These are phyloP conservation scores for Astreopora myriophthalma DNA, from an alignment of 64 coral and sea anemone genomes.

Conservation along the genomic window DNA sequence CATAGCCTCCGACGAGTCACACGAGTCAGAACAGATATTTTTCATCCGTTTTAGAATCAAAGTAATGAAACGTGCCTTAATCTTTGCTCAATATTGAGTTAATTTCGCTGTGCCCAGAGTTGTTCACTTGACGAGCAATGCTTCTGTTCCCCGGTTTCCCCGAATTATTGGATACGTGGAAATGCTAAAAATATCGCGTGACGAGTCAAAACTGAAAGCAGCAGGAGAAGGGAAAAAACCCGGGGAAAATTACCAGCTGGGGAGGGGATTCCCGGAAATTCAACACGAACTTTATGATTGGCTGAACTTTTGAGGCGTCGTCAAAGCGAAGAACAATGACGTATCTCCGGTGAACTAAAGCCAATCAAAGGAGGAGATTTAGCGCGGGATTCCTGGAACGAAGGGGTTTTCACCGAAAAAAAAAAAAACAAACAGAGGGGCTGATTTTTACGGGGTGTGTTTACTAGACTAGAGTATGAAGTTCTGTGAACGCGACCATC, in stretches of 20 bases:
- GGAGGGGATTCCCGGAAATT: conserved; percentile 13
- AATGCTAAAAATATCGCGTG: neutral
- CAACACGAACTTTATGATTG: neutral
- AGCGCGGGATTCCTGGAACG: conserved; percentile 18
- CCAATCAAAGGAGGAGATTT: conserved; percentile 17
- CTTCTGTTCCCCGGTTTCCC: conserved; percentile 11
- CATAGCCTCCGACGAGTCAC: no score
- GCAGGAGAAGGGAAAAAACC: neutral
- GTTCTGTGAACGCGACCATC: neutral
- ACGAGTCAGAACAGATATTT: no score
- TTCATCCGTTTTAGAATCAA: no score
- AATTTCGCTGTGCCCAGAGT: neutral
- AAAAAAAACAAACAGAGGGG: neutral
- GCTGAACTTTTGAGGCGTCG: neutral
- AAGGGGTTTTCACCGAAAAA: conserved; percentile 39
- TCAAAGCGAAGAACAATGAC: neutral
- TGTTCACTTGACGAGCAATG: neutral
- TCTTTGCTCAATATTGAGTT: no score
- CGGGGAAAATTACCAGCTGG: neutral
- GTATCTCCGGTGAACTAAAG: neutral
- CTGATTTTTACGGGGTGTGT: neutral
- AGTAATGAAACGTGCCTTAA: no score
- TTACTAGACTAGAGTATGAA: neutral
- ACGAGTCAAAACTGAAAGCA: conserved; percentile 6
- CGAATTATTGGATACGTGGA: neutral